Conservation (phyloP, 2,888 invertebrate genomes). For the Ichneumon xanthorius region DNA sequence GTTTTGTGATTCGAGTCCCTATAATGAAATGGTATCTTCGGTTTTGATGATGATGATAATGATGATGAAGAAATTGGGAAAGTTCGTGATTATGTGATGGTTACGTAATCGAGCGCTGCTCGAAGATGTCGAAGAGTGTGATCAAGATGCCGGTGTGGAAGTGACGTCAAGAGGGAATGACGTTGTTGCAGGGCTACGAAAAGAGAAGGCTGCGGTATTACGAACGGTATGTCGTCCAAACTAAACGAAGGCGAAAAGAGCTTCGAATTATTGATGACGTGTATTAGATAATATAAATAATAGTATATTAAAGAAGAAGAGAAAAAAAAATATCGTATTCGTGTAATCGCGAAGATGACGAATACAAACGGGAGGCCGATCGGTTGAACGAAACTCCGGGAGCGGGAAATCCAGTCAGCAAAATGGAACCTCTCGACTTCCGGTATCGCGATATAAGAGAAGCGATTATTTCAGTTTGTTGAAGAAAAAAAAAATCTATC, state of each 20-base stretch:
- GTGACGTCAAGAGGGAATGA: conserved; percentile 2
- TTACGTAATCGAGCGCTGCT: conserved; percentile 13
- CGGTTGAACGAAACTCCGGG: conserved; percentile 54
- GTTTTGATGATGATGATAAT: conserved; percentile 24
- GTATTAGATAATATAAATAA: conserved; percentile 42
- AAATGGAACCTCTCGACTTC: conserved; percentile 71
- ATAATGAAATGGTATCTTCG: conserved; percentile 36
- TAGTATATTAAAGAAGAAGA: conserved; percentile 17
- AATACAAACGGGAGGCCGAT: conserved; percentile 49
- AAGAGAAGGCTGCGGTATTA: conserved; percentile 37
- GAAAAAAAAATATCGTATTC: conserved; percentile 24
- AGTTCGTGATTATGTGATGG: conserved; percentile 44
- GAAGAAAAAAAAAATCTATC: conserved; percentile 52
- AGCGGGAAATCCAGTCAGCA: conserved; percentile 77
- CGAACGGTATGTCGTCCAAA: conserved; percentile 57
- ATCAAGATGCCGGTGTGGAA: conserved; percentile 46
- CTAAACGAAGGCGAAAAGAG: conserved; percentile 18
- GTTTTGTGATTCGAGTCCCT: conserved; percentile 49
- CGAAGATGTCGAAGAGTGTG: conserved; percentile 41
- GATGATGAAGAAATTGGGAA: conserved; percentile 8
- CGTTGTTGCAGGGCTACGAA: conserved; percentile 26
- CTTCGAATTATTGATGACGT: conserved; percentile 50
- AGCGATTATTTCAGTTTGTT: conserved; percentile 63
- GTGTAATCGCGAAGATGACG: conserved; percentile 32
- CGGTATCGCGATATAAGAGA: conserved; percentile 56